Conservation (phyloP, 1,140 invertebrate genomes). For the Cherax quadricarinatus region DNA sequence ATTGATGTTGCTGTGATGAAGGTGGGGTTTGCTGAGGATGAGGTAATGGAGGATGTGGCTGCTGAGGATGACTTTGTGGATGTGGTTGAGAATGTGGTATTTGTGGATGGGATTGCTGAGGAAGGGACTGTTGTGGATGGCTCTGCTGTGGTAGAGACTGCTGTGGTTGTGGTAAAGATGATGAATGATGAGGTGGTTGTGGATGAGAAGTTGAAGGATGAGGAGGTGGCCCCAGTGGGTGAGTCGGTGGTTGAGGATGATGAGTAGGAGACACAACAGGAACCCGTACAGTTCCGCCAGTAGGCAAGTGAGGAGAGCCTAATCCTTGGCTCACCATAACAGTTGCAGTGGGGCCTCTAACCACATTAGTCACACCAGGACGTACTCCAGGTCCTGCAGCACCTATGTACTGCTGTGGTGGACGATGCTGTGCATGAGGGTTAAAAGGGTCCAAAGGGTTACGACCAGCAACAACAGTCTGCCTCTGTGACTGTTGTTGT, state of each 20-base stretch:
- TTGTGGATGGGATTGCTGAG: conserved; percentile 28
- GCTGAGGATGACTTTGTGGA: conserved; percentile 19
- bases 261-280: conserved; percentile 57
- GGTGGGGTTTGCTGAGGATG: conserved; percentile 23
- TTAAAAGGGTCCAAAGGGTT: conserved; percentile 43
- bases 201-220: conserved; percentile 37
- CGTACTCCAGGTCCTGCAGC: conserved; percentile 43
- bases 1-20: conserved; percentile 40
- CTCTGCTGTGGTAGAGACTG: conserved; percentile 30
- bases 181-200: conserved; percentile 35
- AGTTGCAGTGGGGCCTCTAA: conserved; percentile 50
- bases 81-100: conserved; percentile 27
- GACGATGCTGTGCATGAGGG: conserved; percentile 42
- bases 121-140: conserved; percentile 41
- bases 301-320: conserved; percentile 47
- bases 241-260: conserved; percentile 35
- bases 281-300: conserved; percentile 35
- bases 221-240: conserved; percentile 19
- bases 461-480: conserved; percentile 32
- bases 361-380: conserved; percentile 43
- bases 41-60: conserved; percentile 9
- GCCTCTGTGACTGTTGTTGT: conserved; percentile 44
- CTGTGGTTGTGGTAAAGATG: conserved; percentile 25
- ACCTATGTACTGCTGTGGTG: conserved; percentile 57
- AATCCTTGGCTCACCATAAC: conserved; percentile 57